A percentile compares a stretch with the other conserved stretches of the same genome.
These are phyloP conservation scores for Acrocephalus kingi DNA, from an alignment of 2,113 vertebrate species.

Conservation along the genomic window DNA sequence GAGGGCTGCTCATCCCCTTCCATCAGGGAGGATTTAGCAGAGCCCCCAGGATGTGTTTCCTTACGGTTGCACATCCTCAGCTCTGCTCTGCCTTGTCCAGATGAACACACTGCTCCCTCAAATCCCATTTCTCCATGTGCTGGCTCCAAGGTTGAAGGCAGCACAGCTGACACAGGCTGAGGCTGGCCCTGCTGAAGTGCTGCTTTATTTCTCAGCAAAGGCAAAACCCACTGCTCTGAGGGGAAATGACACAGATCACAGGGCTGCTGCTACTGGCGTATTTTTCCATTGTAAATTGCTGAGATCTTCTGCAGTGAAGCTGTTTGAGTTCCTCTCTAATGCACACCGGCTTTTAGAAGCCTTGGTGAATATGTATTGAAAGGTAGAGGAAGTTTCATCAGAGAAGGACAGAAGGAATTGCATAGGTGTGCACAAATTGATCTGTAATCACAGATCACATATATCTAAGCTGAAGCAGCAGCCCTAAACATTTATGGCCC, in stretches of 20 bases:
- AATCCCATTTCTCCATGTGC: not conserved
- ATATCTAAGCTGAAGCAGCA: not conserved
- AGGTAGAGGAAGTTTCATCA: not conserved
- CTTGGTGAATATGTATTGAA: not conserved
- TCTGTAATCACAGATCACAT: not conserved
- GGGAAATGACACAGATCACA: not conserved
- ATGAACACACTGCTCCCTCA: accelerated
- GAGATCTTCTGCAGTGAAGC: not conserved
- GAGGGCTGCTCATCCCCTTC: not conserved
- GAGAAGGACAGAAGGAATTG: not conserved
- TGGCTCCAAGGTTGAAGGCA: not conserved
- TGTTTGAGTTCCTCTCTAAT: not conserved
- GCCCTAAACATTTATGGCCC: not conserved
- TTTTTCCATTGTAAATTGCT: not conserved
- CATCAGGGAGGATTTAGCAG: accelerated
- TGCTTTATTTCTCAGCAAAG: not conserved
- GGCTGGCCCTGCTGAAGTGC: not conserved
- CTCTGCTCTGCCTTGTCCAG: not conserved
- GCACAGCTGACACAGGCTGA: not conserved
- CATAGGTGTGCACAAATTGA: not conserved
- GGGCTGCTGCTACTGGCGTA: not conserved
- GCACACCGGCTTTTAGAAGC: not conserved
- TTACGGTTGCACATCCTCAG: not conserved
- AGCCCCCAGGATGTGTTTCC: not conserved
- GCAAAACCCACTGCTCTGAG: not conserved